Evolutionary conservation across 2,797 vertebrate genomes (phyloP).

Genomic region (Poeciliopsis paucimaculata): DNA sequence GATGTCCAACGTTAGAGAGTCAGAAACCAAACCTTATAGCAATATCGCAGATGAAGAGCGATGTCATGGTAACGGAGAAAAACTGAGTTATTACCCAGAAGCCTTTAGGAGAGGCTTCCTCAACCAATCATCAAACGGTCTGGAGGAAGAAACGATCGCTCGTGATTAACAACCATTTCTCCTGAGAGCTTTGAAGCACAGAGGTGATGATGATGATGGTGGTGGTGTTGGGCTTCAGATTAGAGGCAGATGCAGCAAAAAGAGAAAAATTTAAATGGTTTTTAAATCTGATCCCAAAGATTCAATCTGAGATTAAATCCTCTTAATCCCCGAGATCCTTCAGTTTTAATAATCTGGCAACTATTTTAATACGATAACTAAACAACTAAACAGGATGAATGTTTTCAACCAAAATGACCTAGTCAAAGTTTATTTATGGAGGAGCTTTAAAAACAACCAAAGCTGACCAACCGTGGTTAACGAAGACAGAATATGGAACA

Average conservation of each 20-base stretch:
- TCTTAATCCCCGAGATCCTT: neutral
- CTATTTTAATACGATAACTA: neutral
- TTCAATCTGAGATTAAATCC: neutral
- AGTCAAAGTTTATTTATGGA: neutral
- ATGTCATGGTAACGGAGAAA: constrained; percentile 30
- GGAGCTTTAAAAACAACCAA: neutral
- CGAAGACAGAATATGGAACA: neutral
- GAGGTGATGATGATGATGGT: constrained; percentile 33
- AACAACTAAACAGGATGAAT: neutral
- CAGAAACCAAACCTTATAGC: constrained; percentile 58
- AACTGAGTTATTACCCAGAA: constrained; percentile 28
- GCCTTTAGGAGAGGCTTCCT: constrained; percentile 31
- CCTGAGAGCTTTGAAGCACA: constrained; percentile 55
- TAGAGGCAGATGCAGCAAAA: constrained; percentile 1
- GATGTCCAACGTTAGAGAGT: constrained; percentile 29
- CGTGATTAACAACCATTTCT: constrained; percentile 44
- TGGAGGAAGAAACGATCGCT: constrained; percentile 46
- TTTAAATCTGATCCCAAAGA: neutral
- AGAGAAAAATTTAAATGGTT: neutral
- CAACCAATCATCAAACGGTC: constrained; percentile 34
- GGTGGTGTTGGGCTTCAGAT: constrained; percentile 51
- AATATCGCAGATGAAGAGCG: constrained; percentile 57
- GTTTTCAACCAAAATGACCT: neutral
- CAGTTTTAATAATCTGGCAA: neutral
- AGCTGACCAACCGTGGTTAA: neutral